phyloP scores from a whole-genome alignment of 1,140 invertebrate genomes.

The Halictus rubicundus region DNA sequence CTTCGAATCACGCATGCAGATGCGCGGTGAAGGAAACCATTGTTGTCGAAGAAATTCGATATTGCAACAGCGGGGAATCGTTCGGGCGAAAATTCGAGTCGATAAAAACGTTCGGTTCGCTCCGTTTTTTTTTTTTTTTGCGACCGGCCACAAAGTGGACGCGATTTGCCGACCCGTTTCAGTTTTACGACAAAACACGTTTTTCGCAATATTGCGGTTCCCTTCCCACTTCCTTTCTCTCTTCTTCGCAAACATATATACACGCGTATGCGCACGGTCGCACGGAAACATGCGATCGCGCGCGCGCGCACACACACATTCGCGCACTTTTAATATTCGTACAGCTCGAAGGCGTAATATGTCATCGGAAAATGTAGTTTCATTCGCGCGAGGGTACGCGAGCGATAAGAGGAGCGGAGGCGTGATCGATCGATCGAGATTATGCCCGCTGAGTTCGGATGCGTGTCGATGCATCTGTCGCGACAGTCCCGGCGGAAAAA shows the following conservation, averaged over 20 bases:
- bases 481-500: background rate
- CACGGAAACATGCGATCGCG: too few relatives aligned
- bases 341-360: background rate
- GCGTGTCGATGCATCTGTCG: background rate
- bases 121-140: background rate
- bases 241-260: background rate
- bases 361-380: background rate
- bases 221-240: background rate
- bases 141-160: conserved; percentile 27
- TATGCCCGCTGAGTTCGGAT: background rate
- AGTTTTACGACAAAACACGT: conserved; percentile 34
- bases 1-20: too few relatives aligned
- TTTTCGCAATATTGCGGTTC: conserved; percentile 11
- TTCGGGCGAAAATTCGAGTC: conserved; percentile 15
- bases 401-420: background rate
- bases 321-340: conserved; percentile 1
- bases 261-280: too few relatives aligned
- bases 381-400: background rate
- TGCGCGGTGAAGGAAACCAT: too few relatives aligned
- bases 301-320: background rate
- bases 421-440: background rate
- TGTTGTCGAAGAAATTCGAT: background rate
- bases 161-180: conserved; percentile 13
- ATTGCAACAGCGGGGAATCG: background rate
- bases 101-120: conserved; percentile 28